Conservation (phyloP, 2,888 invertebrate genomes). For the Dryobotodes eremita region DNA sequence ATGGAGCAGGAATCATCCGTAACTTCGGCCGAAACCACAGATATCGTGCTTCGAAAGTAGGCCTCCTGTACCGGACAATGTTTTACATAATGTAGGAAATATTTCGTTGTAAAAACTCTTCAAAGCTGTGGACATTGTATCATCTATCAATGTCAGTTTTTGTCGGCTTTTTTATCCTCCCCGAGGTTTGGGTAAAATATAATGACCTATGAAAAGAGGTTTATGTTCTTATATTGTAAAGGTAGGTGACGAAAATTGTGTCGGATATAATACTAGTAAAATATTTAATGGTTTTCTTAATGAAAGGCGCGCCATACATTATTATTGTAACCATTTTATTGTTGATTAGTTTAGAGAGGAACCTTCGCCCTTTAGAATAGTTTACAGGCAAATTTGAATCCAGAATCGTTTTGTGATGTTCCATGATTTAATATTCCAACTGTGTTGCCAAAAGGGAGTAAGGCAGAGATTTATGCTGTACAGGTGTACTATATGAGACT, state of each 20-base stretch:
- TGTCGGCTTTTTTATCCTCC: constrained; percentile 10
- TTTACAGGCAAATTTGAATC: background rate
- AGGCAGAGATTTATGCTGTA: background rate
- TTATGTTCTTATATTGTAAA: constrained; percentile 14
- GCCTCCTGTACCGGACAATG: background rate
- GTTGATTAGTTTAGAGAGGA: background rate
- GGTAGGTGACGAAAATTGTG: background rate
- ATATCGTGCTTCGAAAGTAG: too few species aligned
- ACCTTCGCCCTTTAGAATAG: background rate
- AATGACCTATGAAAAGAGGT: constrained; percentile 30
- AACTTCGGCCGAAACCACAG: too few species aligned
- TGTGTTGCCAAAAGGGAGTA: background rate
- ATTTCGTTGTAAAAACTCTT: background rate
- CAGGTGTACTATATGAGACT: background rate
- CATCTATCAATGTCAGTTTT: constrained; percentile 24
- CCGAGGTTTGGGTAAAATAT: constrained; percentile 23
- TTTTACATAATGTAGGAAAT: background rate
- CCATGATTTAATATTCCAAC: background rate
- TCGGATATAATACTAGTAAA: constrained; percentile 10
- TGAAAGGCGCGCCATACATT: background rate
- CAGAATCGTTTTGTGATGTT: background rate
- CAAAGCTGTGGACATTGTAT: background rate
- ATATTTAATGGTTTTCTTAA: constrained; percentile 12
- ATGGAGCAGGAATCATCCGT: too few species aligned
- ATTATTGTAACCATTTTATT: too few species aligned